Evolutionary conservation across 2,797 vertebrate genomes (phyloP).

Genomic region (Lophius americanus): DNA sequence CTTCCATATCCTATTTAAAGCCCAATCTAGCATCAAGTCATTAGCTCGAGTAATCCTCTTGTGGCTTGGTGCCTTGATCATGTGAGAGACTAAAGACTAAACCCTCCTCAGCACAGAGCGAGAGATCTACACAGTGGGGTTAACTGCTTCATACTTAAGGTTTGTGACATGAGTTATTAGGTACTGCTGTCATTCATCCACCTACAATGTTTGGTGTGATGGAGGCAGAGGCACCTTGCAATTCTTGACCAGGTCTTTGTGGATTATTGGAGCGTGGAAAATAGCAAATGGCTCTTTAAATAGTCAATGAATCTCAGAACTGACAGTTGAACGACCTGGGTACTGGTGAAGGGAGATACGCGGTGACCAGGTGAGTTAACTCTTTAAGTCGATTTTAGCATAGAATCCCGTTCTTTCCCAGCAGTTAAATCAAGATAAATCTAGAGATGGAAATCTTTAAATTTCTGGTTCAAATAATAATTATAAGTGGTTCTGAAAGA

Average conservation of each 20-base stretch:
- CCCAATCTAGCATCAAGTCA: conserved; percentile 76
- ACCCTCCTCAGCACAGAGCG: conserved; percentile 37
- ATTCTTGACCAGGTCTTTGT: conserved; percentile 35
- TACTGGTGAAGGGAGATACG: conserved; percentile 48
- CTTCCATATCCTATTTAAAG: conserved; percentile 55
- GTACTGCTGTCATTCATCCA: conserved; percentile 10
- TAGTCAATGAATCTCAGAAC: conserved; percentile 29
- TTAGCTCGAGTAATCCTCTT: conserved; percentile 81
- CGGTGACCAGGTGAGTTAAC: conserved; percentile 61
- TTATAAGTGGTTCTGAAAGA: neutral
- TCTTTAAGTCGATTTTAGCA: neutral
- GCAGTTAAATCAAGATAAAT: too few species aligned
- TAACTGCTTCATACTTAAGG: conserved; percentile 26
- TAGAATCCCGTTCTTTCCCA: neutral
- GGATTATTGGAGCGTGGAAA: conserved; percentile 57
- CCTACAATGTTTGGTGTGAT: conserved; percentile 20
- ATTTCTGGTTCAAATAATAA: neutral
- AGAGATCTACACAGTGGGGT: conserved; percentile 16
- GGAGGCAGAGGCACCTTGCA: conserved; percentile 10
- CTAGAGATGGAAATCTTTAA: too few species aligned
- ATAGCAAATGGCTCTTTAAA: conserved; percentile 46
- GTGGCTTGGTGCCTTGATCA: conserved; percentile 62
- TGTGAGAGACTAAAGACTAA: conserved; percentile 57
- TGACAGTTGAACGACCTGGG: conserved; percentile 39
- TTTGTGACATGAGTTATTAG: conserved; percentile 19